Evolutionary conservation across 2,113 vertebrate genomes (phyloP).

Genomic region (Perccottus glenii): DNA sequence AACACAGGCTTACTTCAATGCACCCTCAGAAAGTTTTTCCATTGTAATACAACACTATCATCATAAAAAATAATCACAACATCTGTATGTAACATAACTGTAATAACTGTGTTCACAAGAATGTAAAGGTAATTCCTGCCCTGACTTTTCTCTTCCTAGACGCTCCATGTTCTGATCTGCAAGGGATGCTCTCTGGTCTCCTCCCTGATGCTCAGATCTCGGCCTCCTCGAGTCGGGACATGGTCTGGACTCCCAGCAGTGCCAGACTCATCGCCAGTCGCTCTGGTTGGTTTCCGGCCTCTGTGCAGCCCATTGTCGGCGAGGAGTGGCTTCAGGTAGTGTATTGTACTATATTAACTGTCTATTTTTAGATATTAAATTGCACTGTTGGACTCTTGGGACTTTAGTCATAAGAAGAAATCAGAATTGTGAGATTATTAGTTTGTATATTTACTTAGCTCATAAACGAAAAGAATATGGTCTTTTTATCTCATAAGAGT

Average conservation of each 20-base stretch:
- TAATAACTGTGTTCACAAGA: not conserved
- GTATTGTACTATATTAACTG: not conserved
- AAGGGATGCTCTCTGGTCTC: slow-evolving; percentile 94
- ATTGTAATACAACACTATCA: too few species aligned
- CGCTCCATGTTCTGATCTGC: slow-evolving; percentile 90
- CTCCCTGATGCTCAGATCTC: slow-evolving; percentile 94
- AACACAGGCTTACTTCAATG: too few species aligned
- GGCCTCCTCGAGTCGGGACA: slow-evolving; percentile 88
- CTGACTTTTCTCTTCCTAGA: slow-evolving; percentile 75
- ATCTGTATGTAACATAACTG: slow-evolving; percentile 6
- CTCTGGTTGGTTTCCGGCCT: slow-evolving; percentile 91
- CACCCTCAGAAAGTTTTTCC: too few species aligned
- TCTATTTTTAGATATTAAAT: not conserved
- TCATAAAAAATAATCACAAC: too few species aligned
- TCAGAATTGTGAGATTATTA: too few species aligned
- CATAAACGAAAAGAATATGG: too few species aligned
- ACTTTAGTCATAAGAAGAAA: too few species aligned
- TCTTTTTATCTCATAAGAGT: not conserved
- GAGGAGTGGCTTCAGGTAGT: slow-evolving; percentile 92
- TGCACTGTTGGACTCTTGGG: not conserved
- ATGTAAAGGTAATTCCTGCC: slow-evolving; percentile 25
- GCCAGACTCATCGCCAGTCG: slow-evolving; percentile 93
- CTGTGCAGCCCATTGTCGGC: slow-evolving; percentile 86
- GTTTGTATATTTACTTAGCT: too few species aligned
- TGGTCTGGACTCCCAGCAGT: slow-evolving; percentile 87